These are phyloP conservation scores for Galerucella calmariensis DNA, from an alignment of 2,888 invertebrate species.

Conservation along the genomic window DNA sequence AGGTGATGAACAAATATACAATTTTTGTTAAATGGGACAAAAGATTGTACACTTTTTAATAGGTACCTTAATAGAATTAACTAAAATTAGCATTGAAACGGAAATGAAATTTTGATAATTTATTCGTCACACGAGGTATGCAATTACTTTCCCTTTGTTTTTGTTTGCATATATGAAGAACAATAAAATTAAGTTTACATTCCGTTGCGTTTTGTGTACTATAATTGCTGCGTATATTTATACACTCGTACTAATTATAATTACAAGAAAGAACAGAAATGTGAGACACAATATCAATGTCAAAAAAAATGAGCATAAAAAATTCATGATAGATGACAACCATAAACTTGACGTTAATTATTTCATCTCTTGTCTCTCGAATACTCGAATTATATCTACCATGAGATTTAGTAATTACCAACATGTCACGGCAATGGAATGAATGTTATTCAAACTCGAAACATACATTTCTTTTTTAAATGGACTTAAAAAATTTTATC, in stretches of 20 bases:
- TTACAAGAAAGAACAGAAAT: conserved; percentile 4
- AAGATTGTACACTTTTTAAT: too few relatives aligned
- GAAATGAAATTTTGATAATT: neutral
- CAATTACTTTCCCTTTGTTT: neutral
- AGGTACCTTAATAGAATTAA: too few relatives aligned
- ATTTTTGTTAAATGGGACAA: too few relatives aligned
- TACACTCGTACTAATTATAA: neutral
- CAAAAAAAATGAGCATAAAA: neutral
- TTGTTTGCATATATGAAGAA: neutral
- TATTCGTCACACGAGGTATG: neutral
- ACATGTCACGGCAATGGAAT: conserved; percentile 13
- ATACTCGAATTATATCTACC: conserved; percentile 5
- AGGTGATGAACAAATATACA: too few relatives aligned
- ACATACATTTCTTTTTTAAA: conserved; percentile 10
- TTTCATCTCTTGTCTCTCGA: conserved; percentile 15
- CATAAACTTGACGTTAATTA: conserved; percentile 21
- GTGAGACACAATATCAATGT: conserved; percentile 3
- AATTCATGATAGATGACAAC: conserved; percentile 15
- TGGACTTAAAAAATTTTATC: neutral
- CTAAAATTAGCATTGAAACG: neutral
- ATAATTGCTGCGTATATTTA: neutral
- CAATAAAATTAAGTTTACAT: neutral
- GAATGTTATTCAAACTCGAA: conserved; percentile 16
- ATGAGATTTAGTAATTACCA: conserved; percentile 15
- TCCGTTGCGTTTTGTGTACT: neutral